Conservation (phyloP, 2,797 vertebrate species). For the Crypturellus tataupa region DNA sequence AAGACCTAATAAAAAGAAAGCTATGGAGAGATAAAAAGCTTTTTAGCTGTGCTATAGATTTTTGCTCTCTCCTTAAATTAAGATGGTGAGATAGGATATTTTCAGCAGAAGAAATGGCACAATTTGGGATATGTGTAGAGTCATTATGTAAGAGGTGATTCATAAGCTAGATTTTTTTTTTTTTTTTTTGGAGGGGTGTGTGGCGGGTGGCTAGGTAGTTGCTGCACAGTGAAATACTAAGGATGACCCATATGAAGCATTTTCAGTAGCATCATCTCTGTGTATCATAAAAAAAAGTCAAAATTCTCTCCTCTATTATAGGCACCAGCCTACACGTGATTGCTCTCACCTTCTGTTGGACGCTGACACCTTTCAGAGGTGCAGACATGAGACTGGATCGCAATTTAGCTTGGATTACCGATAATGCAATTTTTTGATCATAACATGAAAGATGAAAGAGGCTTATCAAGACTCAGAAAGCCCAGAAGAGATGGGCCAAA, state of each 20-base stretch:
- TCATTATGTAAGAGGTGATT: background rate
- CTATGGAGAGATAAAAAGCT: background rate
- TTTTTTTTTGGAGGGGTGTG: background rate
- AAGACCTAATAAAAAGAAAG: slow-evolving; percentile 6
- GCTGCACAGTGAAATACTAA: background rate
- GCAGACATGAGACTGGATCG: background rate
- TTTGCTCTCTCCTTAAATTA: slow-evolving; percentile 22
- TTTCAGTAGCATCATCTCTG: background rate
- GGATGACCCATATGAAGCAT: background rate
- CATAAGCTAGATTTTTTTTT: background rate
- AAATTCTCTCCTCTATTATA: background rate
- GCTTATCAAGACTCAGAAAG: background rate
- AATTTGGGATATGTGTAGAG: too few species aligned
- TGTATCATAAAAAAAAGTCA: background rate
- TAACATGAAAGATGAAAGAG: background rate
- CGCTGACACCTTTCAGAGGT: background rate
- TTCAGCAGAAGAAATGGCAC: background rate
- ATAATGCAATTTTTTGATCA: background rate
- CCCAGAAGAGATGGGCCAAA: background rate
- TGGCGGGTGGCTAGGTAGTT: background rate
- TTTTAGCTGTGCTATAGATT: background rate
- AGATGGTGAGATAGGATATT: background rate
- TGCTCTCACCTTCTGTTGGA: background rate
- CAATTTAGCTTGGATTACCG: background rate
- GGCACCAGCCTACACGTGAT: background rate